Evolutionary conservation across 2,113 vertebrate genomes (phyloP).

Genomic region (Lonchura striata): DNA sequence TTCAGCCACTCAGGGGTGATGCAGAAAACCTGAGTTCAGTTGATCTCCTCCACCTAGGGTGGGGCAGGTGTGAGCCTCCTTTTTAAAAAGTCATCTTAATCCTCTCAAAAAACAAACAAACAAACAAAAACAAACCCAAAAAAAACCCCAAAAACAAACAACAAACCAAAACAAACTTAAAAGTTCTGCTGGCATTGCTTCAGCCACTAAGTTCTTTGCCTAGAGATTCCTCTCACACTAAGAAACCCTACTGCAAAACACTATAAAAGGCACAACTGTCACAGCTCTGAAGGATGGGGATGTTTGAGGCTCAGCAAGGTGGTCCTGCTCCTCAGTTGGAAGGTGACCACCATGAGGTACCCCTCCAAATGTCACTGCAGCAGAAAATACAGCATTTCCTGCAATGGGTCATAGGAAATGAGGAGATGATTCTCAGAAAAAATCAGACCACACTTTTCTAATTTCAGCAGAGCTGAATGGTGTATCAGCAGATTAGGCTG

Average conservation of each 20-base stretch:
- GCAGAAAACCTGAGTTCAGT: neutral
- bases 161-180: neutral
- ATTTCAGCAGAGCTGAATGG: neutral
- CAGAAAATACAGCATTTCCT: neutral
- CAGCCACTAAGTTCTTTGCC: neutral
- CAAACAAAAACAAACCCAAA: neutral
- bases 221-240: neutral
- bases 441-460: neutral
- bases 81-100: neutral
- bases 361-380: neutral
- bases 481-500: neutral
- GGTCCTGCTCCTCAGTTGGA: neutral
- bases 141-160: too few species aligned
- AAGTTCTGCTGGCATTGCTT: neutral
- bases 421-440: neutral
- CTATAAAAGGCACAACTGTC: accelerated
- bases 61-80: neutral
- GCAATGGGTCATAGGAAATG: neutral
- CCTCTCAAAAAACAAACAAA: neutral
- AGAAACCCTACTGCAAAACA: neutral
- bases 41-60: neutral
- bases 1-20: neutral
- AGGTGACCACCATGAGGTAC: neutral
- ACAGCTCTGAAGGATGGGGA: neutral
- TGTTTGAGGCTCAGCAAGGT: too few species aligned